Evolutionary conservation across 2,797 vertebrate genomes (phyloP).

Genomic region (Sciaenops ocellatus): DNA sequence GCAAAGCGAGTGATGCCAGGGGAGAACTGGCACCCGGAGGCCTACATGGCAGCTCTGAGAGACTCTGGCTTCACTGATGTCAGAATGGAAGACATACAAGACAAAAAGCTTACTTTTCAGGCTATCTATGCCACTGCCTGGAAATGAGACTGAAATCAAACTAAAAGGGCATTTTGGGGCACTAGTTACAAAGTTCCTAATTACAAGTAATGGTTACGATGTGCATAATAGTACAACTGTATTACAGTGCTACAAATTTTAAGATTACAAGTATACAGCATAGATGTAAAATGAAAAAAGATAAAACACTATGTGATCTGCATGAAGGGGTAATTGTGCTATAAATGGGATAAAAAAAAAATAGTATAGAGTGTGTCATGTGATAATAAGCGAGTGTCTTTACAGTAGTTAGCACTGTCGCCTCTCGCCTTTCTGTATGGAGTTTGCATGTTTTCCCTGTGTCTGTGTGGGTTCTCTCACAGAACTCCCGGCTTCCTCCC

Average conservation of each 20-base stretch:
- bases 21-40: conserved; percentile 79
- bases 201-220: not conserved
- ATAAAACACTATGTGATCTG: not conserved
- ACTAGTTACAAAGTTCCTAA: not conserved
- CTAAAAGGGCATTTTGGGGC: not conserved
- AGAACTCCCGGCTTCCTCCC: too few species aligned
- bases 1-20: conserved; percentile 60
- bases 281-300: not conserved
- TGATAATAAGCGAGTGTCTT: too few species aligned
- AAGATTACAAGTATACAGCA: not conserved
- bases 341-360: not conserved
- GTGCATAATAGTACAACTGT: not conserved
- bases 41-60: conserved; percentile 79
- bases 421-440: too few species aligned
- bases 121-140: conserved; percentile 80
- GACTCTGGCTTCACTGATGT: conserved; percentile 80
- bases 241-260: not conserved
- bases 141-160: conserved; percentile 59
- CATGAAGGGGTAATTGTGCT: not conserved
- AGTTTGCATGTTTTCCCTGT: too few species aligned
- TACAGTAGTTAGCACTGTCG: too few species aligned
- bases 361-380: too few species aligned
- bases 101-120: conserved; percentile 69
- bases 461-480: too few species aligned
- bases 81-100: conserved; percentile 72